Evolutionary conservation across 2,113 vertebrate species (phyloP), one percentile per base, ranked within the genome.

Genomic region (Nothoprocta pentlandii): DNA sequence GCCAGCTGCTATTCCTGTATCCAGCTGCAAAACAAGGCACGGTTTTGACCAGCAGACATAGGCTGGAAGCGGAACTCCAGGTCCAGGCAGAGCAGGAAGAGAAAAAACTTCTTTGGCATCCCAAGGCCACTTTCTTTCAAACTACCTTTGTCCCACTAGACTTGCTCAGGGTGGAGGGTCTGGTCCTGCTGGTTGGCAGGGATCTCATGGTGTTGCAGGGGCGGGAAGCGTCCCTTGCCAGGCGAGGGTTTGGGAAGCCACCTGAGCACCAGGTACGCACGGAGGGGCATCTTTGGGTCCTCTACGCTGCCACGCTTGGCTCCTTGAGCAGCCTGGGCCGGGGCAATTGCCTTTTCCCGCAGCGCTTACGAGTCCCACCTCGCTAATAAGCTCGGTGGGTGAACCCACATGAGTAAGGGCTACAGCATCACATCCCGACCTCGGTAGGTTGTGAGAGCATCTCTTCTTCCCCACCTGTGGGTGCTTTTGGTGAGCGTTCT

Each of bases 381-480:
- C 16, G 0, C 87, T 39, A 75, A 89, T 34, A 75, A 89, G 78
- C 79, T 92, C 83, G 44, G 53, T 42, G 66, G 28, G 15, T 0
- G 0, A 79, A 61, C 74, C 66, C 85, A 20, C 70, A 39, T 53
- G 70, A 75, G 51, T 32, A 75, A 91, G 88, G 94, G 84, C 92
- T 82, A 56, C 0, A 2, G 19, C 20, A 8, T 54, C 30, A 28
- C 25, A 68, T 86, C 66, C 67, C 14, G 42, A 7, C 22, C 56
- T 83, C 3, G 0, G 58, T 2, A 12, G 22, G 46, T 59, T 80
- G 76, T 78, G 69, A 74, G 71, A 87, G 67, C 89, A 39, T 66
- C 80, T 95, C 85, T 84, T 76, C 66, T 74, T 58, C 69, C 39
- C 80, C 82, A 62, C 66, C 85, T 66, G 54, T 15, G 76, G 86